phyloP scores from a whole-genome alignment of 2,113 vertebrate species.

The Plectropomus leopardus region DNA sequence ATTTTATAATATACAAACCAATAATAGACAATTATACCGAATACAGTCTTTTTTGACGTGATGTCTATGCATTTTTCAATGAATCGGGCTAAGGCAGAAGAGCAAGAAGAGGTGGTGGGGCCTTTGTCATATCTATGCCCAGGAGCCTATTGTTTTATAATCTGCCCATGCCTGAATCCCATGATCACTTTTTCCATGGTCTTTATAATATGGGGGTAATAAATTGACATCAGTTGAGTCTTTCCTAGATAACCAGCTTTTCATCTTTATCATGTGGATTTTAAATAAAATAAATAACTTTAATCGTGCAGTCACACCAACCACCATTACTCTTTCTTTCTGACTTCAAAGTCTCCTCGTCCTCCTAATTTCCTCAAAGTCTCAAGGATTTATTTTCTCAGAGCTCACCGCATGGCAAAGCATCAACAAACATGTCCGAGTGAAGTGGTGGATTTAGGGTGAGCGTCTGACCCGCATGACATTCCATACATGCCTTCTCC shows the following conservation, averaged over 20 bases:
- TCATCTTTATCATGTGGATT: background rate
- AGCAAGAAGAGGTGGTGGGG: too few relatives aligned
- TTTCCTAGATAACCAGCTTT: background rate
- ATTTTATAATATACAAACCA: too few relatives aligned
- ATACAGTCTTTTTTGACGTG: too few relatives aligned
- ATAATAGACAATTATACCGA: too few relatives aligned
- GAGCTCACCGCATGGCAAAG: conserved; percentile 21
- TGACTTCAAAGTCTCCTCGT: conserved; percentile 9
- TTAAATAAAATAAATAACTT: background rate
- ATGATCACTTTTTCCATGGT: background rate
- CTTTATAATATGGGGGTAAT: background rate
- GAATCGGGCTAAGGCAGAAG: too few relatives aligned
- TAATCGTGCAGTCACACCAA: background rate
- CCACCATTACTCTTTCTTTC: background rate
- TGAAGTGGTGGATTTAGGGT: conserved; percentile 48
- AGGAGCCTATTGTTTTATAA: too few relatives aligned
- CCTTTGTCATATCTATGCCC: too few relatives aligned
- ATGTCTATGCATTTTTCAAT: too few relatives aligned
- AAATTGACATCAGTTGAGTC: background rate
- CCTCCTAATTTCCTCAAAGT: conserved; percentile 5
- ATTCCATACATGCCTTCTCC: conserved; percentile 54
- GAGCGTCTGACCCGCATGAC: conserved; percentile 35
- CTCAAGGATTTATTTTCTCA: conserved; percentile 4
- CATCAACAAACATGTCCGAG: conserved; percentile 40
- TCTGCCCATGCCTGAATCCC: too few relatives aligned